These are phyloP conservation scores for Ciconia nigra DNA, from an alignment of 2,797 vertebrate species.

Conservation along the genomic window DNA sequence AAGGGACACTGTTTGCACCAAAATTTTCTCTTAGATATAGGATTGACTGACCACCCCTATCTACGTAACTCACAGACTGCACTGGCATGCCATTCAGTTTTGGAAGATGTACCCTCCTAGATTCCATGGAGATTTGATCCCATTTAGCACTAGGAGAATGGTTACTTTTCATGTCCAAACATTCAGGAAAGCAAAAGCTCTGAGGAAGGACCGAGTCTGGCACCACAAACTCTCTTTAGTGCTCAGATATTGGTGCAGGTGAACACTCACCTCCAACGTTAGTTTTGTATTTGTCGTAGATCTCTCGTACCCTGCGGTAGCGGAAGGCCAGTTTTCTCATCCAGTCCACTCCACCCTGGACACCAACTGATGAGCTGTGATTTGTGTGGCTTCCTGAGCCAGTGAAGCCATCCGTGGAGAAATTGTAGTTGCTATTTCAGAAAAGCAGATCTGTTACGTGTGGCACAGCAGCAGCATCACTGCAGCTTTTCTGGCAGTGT, in stretches of 20 bases:
- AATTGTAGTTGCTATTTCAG: constrained; percentile 89
- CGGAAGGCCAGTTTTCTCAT: constrained; percentile 97
- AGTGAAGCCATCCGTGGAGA: constrained; percentile 92
- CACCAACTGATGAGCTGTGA: constrained; percentile 79
- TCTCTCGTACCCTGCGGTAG: constrained; percentile 93
- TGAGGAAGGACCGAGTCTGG: neutral
- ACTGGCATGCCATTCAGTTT: neutral
- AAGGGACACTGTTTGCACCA: neutral
- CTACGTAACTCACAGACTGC: neutral
- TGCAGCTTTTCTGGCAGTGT: rapidly evolving
- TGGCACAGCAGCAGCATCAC: neutral
- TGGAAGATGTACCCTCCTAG: neutral
- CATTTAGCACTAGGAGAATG: neutral
- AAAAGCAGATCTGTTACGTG: neutral
- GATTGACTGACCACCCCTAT: neutral
- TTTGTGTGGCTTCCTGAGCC: constrained; percentile 80
- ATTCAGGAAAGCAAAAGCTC: neutral
- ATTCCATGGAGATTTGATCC: neutral
- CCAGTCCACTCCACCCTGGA: constrained; percentile 97
- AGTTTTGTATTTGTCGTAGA: constrained; percentile 90
- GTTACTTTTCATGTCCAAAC: neutral
- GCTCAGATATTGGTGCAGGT: neutral
- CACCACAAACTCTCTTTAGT: neutral
- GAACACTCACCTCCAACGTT: constrained; percentile 88
- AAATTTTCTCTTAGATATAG: neutral